A percentile compares a stretch with the other conserved stretches of the same genome.
Conservation (phyloP, 2,113 vertebrate species). For the Oncorhynchus masou region DNA sequence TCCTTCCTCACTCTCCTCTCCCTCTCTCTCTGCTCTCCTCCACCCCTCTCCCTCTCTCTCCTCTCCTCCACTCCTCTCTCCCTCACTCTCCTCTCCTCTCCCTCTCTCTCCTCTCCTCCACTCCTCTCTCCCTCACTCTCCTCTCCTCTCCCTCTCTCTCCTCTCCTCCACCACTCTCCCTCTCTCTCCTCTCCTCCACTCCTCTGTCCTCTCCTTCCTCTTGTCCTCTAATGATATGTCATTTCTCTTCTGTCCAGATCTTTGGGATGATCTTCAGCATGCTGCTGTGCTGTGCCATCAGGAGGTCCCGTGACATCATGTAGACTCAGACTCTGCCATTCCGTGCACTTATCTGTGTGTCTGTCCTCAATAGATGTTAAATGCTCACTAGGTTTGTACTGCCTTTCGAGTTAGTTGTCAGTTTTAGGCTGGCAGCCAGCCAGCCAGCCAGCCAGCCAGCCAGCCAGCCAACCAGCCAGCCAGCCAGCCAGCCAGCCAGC, state of each 20-base stretch:
- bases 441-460: too few species aligned
- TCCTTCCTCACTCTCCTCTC: too few species aligned
- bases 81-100: too few species aligned
- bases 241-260: constrained; percentile 71
- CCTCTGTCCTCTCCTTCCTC: neutral
- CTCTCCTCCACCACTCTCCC: neutral
- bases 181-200: neutral
- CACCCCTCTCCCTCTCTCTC: too few species aligned
- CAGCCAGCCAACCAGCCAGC: too few species aligned
- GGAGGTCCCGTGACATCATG: constrained; percentile 83
- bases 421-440: too few species aligned
- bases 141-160: neutral
- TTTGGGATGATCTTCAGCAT: constrained; percentile 98
- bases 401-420: neutral
- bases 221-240: neutral
- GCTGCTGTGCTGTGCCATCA: constrained; percentile 91
- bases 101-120: too few species aligned
- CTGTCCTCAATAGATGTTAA: too few species aligned
- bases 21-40: neutral
- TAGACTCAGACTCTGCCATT: constrained; percentile 50
- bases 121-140: neutral
- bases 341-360: neutral
- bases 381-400: too few species aligned
- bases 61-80: neutral
- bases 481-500: too few species aligned